Conservation (phyloP, 1,140 invertebrate species). For the Neodiprion virginianus region DNA sequence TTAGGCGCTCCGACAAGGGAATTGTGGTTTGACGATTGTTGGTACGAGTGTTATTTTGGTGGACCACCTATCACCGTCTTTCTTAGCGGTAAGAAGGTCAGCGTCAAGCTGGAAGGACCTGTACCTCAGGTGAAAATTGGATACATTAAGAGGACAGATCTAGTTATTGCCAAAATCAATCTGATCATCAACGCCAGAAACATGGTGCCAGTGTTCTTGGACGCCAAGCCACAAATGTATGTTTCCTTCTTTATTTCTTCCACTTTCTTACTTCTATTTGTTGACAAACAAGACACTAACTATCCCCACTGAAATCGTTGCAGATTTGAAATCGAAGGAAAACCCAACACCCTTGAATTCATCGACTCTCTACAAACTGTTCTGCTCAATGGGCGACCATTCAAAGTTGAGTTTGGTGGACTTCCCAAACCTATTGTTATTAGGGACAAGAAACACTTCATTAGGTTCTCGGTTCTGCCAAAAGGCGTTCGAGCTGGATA, state of each 20-base stretch:
- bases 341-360: conserved; percentile 80
- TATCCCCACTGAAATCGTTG: conserved; percentile 28
- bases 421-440: conserved; percentile 87
- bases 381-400: conserved; percentile 83
- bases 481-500: conserved; percentile 74
- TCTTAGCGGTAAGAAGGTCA: conserved; percentile 77
- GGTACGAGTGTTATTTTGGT: conserved; percentile 91
- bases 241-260: conserved; percentile 22
- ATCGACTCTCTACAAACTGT: conserved; percentile 78
- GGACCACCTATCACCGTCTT: conserved; percentile 86
- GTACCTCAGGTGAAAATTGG: conserved; percentile 86
- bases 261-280: conserved; percentile 20
- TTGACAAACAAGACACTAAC: conserved; percentile 14
- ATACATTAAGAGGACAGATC: conserved; percentile 71
- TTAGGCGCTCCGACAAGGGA: conserved; percentile 93
- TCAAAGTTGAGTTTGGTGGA: conserved; percentile 89
- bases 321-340: conserved; percentile 75
- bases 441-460: conserved; percentile 80
- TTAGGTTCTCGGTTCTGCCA: conserved; percentile 83
- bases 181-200: conserved; percentile 81
- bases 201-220: conserved; percentile 83
- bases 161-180: conserved; percentile 83
- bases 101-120: conserved; percentile 84
- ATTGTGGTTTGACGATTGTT: conserved; percentile 85
- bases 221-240: conserved; percentile 81